Base-by-base conservation (phyloP, 2,113 vertebrate species). In the Terrapene triunguis region DNA sequence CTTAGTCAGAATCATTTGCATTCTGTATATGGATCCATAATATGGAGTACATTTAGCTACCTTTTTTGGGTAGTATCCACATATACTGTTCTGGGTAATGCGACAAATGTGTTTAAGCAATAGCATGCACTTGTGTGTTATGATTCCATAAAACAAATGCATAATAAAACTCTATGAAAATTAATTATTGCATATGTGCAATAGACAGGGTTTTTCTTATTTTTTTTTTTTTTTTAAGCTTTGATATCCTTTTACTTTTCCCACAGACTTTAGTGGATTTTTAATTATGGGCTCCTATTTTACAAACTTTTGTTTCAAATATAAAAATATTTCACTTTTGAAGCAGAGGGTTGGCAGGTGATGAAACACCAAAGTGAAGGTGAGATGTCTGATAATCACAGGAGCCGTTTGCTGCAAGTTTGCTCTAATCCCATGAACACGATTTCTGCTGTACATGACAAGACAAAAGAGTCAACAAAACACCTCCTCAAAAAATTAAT, bases 1-100 rank as follows among this genome's bases (percentile, higher is more conserved):
- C 98, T 98, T 98, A 98, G 98, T 98, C 97, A 98, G 98, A 98
- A 93, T 97, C 95, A 98, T 98, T 98, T 98, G 98, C 98, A 98
- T 98, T 97, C 96, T 97, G 93, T 98, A 98, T 98, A 98, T 98
- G 97, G 98, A 97, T 92, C 97, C 98, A 94, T 98, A 98, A 98
- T 97, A 98, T 93, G 95, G 96, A 97, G 96, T 98, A 97, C 96
- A 97, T 98, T 98, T 98, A 98, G 97, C 97, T 91, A 96, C 89
- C 92, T 98, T 50, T 50, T 98, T 97, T 97, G 93, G 96, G 95
- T 97, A 97, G 98, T 98, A 98, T 98, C 95, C 88, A 86, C 93
- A 89, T 95, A 97, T 96, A 94, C 96, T 95, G 44, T 96, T 96
- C 96, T 93, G 82, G 92, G 90, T 90, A 91, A 80, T 92, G 95